Conservation (phyloP, 2,888 invertebrate genomes). For the Synanthedon tipuliformis region DNA sequence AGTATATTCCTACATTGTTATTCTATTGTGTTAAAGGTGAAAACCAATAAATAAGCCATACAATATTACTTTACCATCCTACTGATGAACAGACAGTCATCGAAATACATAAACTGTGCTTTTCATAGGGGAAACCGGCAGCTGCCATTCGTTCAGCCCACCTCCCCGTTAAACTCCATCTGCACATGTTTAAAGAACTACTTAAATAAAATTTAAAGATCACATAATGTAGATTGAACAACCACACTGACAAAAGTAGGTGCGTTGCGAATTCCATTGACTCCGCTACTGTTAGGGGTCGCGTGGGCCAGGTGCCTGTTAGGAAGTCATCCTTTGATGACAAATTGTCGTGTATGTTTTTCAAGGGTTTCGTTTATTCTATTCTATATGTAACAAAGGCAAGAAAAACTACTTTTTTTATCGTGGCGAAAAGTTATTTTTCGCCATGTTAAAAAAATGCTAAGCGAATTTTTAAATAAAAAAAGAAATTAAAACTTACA, state of each 20-base stretch:
- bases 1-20: no score
- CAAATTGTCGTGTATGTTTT: conserved; percentile 62
- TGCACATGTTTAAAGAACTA: conserved; percentile 63
- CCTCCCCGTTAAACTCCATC: conserved; percentile 34
- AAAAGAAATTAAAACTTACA: no score
- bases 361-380: conserved; percentile 23
- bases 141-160: conserved; percentile 41
- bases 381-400: conserved; percentile 28
- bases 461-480: no score
- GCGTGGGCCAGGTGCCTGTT: conserved; percentile 55
- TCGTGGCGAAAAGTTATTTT: no score
- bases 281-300: conserved; percentile 34
- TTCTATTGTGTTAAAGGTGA: no score
- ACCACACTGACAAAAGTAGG: conserved; percentile 55
- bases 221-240: conserved; percentile 68
- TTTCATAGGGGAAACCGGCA: conserved; percentile 25
- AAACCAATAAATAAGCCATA: no score
- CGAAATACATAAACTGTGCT: conserved; percentile 30
- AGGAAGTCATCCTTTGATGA: conserved; percentile 44
- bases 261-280: conserved; percentile 51
- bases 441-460: no score
- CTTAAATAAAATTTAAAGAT: conserved; percentile 63
- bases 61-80: no score
- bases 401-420: conserved; percentile 23
- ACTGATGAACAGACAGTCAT: conserved; percentile 7